Conservation (phyloP, 2,888 invertebrate species). For the Eulithis testata region DNA sequence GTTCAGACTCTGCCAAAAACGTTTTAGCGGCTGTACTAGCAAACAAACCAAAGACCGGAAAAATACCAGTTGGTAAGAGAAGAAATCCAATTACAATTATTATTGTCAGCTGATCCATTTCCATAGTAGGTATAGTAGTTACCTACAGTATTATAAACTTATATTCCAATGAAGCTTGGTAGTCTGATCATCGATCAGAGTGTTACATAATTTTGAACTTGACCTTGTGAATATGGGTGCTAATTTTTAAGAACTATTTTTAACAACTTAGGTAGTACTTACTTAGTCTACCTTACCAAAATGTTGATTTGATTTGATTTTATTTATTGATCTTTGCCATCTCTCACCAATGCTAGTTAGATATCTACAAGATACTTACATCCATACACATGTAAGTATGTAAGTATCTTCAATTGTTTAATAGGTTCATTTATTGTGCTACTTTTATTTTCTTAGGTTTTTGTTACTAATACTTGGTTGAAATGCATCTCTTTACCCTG, state of each 20-base stretch:
- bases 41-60: slow-evolving; percentile 79
- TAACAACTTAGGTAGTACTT: too few species aligned
- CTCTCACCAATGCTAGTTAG: too few species aligned
- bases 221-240: slow-evolving; percentile 56
- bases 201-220: slow-evolving; percentile 57
- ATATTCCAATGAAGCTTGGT: background rate
- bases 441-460: slow-evolving; percentile 9
- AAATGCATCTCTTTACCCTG: slow-evolving; percentile 68
- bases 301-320: slow-evolving; percentile 40
- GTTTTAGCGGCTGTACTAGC: slow-evolving; percentile 79
- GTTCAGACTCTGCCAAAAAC: slow-evolving; percentile 75
- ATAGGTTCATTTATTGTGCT: slow-evolving; percentile 8
- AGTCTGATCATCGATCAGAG: slow-evolving; percentile 16
- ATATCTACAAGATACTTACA: too few species aligned
- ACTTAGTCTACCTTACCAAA: too few species aligned
- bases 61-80: slow-evolving; percentile 80
- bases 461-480: slow-evolving; percentile 78
- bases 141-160: background rate
- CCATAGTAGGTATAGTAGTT: background rate
- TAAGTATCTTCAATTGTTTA: too few species aligned
- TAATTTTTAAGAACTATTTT: too few species aligned
- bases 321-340: too few species aligned
- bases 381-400: too few species aligned
- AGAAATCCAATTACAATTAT: background rate
- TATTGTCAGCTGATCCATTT: background rate